A percentile compares a stretch with the other conserved stretches of the same genome.
phyloP scores from a whole-genome alignment of 2,113 vertebrate species.

The Rissa tridactyla region DNA sequence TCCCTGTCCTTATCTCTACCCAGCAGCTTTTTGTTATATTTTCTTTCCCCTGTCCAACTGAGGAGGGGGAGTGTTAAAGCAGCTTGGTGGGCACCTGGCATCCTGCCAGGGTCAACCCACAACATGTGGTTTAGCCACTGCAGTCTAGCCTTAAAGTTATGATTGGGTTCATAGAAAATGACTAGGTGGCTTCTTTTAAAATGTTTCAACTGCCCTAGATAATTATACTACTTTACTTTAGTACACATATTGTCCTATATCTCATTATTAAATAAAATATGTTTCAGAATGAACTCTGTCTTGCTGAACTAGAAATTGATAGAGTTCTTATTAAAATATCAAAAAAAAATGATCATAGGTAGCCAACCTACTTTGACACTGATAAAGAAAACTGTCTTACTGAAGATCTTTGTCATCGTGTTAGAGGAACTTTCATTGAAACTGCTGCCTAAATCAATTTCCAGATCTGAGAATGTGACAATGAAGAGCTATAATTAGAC shows the following conservation, averaged over 20 bases:
- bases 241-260: neutral
- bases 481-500: neutral
- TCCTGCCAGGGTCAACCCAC: neutral
- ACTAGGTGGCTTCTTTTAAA: neutral
- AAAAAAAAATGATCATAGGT: neutral
- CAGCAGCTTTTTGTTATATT: accelerated
- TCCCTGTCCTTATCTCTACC: neutral
- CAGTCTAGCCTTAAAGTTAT: neutral
- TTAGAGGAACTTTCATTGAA: neutral
- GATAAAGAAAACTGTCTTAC: neutral
- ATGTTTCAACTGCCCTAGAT: neutral
- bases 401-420: neutral
- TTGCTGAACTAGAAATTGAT: neutral
- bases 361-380: neutral
- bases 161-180: neutral
- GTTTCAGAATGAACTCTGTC: neutral
- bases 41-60: neutral
- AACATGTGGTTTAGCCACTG: neutral
- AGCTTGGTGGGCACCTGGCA: neutral
- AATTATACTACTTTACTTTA: neutral
- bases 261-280: neutral
- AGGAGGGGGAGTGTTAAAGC: neutral
- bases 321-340: neutral
- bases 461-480: neutral
- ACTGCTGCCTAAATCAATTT: neutral